phyloP scores from a whole-genome alignment of 2,888 invertebrate genomes.

The Teinopalpus imperialis region DNA sequence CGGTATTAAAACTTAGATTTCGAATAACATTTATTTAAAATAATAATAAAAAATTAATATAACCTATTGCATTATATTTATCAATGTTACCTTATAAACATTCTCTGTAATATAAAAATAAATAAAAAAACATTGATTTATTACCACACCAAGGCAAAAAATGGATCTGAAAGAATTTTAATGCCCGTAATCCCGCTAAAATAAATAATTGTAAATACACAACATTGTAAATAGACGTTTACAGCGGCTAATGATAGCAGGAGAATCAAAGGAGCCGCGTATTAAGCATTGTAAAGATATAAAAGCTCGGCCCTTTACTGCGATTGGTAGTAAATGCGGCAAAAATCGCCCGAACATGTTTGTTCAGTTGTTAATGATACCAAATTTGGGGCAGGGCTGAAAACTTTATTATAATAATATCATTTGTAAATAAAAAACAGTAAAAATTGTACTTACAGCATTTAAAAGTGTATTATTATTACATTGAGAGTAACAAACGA shows the following conservation, averaged over 20 bases:
- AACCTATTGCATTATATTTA: too few species aligned
- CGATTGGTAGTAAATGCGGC: slow-evolving; percentile 41
- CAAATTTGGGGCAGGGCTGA: slow-evolving; percentile 16
- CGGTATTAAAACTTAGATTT: too few species aligned
- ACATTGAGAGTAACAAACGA: too few species aligned
- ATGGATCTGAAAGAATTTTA: slow-evolving; percentile 9
- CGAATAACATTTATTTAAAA: too few species aligned
- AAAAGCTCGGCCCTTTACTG: slow-evolving; percentile 38
- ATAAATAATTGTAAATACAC: slow-evolving; percentile 22
- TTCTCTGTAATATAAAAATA: too few species aligned
- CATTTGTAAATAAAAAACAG: too few species aligned
- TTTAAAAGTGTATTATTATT: too few species aligned
- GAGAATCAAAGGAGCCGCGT: slow-evolving; percentile 43
- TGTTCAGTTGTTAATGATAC: slow-evolving; percentile 31
- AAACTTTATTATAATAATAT: too few species aligned
- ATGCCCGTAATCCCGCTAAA: slow-evolving; percentile 12
- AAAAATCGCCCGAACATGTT: slow-evolving; percentile 41
- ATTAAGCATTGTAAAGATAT: slow-evolving; percentile 62
- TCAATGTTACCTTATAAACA: too few species aligned
- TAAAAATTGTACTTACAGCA: too few species aligned
- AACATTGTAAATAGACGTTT: slow-evolving; percentile 44
- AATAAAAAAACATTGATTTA: slow-evolving; percentile 2
- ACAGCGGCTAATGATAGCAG: slow-evolving; percentile 33
- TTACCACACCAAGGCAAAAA: not conserved
- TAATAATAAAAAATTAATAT: too few species aligned